These are phyloP conservation scores for Meloidogyne chitwoodi DNA, from an alignment of 1,140 invertebrate species.

Conservation along the genomic window DNA sequence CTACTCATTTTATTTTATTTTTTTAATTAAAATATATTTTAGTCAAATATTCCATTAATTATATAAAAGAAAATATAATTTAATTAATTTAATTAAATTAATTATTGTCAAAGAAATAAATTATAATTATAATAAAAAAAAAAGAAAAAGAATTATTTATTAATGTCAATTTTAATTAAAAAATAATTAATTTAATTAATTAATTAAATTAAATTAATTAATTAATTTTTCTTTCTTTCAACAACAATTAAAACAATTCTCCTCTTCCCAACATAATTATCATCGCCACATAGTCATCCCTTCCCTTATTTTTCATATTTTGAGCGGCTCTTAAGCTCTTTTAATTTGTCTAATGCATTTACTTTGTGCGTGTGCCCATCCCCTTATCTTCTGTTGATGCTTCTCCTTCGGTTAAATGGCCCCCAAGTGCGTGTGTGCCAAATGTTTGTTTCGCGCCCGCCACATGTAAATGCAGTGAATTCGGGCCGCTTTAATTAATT, in stretches of 20 bases:
- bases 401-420: not conserved
- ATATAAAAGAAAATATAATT: too few species aligned
- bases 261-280: not conserved
- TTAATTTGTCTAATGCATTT: slow-evolving; percentile 22
- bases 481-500: slow-evolving; percentile 21
- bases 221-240: not conserved
- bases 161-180: not conserved
- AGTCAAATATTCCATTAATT: too few species aligned
- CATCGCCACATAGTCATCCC: not conserved
- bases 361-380: not conserved
- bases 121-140: too few species aligned
- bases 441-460: slow-evolving; percentile 21
- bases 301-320: not conserved
- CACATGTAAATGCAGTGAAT: not conserved
- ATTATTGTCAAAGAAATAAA: not conserved
- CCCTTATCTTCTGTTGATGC: not conserved
- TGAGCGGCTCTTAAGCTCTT: slow-evolving; percentile 15
- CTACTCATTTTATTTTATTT: too few species aligned
- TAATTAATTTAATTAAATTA: not conserved
- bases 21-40: too few species aligned
- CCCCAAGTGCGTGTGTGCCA: not conserved
- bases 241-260: not conserved
- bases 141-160: not conserved
- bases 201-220: not conserved
- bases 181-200: not conserved